Evolutionary conservation across 2,797 vertebrate species (phyloP), one percentile per base, ranked within the genome.

Genomic region (Moxostoma hubbsi): DNA sequence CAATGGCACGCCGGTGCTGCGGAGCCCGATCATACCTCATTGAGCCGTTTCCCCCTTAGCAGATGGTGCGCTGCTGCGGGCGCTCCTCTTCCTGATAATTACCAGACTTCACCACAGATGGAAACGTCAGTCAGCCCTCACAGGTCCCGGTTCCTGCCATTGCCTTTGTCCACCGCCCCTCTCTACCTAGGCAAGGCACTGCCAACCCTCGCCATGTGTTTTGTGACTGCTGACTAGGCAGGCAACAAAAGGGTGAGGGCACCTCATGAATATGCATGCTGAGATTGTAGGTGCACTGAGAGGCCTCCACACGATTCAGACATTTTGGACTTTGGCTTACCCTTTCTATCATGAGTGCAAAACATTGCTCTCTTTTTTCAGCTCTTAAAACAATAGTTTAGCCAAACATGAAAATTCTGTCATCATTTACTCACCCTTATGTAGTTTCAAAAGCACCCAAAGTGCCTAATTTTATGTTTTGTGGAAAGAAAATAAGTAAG

Each of bases 101-200:
- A 99, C 98, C 97, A 98, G 97, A 96, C 97, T 97, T 98, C 92
- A 93, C 96, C 95, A 95, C 98, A 99, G 98, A 99, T 99, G 98
- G 98, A 99, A 98, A 98, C 97, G 98, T 98, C 98, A 99, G 97
- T 98, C 97, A 99, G 97, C 96, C 85, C 97, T 98, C 96, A 94
- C 96, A 98, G 97, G 97, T 97, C 97, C 95, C 93, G 94, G 96
- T 97, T 96, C 96, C 97, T 97, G 97, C 96, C 97, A 96, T 96
- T 96, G 97, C 97, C 97, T 98, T 94, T 95, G 96, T 97, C 97
- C 97, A 93, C 94, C 94, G 95, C 95, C 96, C 94, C 95, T 95
- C 77, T 98, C 97, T 96, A 98, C 97, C 97, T 98, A 96, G 94
- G 94, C 95, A 93, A 94, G 88, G 92, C 87, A 93, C 96, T 98